Evolutionary conservation across 1,140 invertebrate species (phyloP), one percentile per base, ranked within the genome.

Genomic region (Protaetia brevitarsis): DNA sequence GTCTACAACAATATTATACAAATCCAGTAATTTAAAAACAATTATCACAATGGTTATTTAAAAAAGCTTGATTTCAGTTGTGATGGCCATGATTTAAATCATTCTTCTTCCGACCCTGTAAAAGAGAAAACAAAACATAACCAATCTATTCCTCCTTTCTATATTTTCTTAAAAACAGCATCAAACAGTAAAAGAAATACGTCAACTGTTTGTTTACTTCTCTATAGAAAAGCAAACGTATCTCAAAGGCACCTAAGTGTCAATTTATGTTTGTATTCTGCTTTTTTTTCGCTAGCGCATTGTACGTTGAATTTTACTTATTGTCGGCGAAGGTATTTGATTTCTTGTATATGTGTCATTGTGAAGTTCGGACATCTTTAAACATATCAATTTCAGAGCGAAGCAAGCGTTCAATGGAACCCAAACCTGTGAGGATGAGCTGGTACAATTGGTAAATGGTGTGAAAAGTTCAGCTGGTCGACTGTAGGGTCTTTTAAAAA

Each of bases 231-330:
- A 51, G 41, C 41, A 51, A 51, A 51, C 41, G 41, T 51, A 23
- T 23, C 16, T 51, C 34, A 8, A 51, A 51, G 26, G 41, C 41
- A 23, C 19, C 41, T 23, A 64, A 71, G 72, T 73, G 72, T 74
- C 72, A 73, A 70, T 73, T 70, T 74, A 67, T 74, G 72, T 74
- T 74, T 69, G 65, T 71, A 66, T 68, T 70, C 41, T 66, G 34
- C 34, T 26, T 29, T 59, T 30, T 29, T 66, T 71, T 71, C 41
- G 41, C 41, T 51, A 8, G 1, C 19, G 19, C 41, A 51, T 51
- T 51, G 41, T 51, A 51, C 41, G 41, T 19, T 51, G 41, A 51
- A 51, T 51, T 51, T 51, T 51, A 23, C 41, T 51, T 51, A 51
- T 74, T 74, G 72, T 74, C 72, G 71, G 71, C 34, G 11, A 30